phyloP scores from a whole-genome alignment of 2,888 invertebrate genomes.

The Subacronicta megacephala region DNA sequence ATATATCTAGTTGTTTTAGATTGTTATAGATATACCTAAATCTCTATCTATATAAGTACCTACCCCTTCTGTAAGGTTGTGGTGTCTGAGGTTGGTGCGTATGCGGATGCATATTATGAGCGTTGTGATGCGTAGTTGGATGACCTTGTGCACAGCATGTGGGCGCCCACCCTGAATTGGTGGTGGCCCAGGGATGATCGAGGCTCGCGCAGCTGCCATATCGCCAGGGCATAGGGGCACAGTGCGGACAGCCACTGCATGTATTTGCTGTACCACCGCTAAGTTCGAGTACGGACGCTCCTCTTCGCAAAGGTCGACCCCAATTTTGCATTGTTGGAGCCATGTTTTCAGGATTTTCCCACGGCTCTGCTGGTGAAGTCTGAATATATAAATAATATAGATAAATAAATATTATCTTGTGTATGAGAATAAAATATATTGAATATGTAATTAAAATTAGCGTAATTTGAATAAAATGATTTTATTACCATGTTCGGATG shows the following conservation, averaged over 20 bases:
- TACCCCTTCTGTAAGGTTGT: constrained; percentile 81
- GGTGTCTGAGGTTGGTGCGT: constrained; percentile 76
- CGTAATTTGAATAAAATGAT: not conserved
- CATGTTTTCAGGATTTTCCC: constrained; percentile 72
- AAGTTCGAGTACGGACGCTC: constrained; percentile 81
- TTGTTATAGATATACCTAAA: not conserved
- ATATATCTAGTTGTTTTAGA: not conserved
- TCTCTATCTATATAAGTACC: not conserved
- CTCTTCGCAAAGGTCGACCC: constrained; percentile 79
- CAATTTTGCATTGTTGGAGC: constrained; percentile 64
- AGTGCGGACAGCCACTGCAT: constrained; percentile 67
- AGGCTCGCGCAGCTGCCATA: constrained; percentile 85
- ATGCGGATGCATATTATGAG: constrained; percentile 63
- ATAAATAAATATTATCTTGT: too few species aligned
- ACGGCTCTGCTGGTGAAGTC: constrained; percentile 64
- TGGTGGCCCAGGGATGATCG: constrained; percentile 73
- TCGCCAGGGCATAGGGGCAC: constrained; percentile 73
- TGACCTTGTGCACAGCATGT: constrained; percentile 66
- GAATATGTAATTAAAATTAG: too few species aligned
- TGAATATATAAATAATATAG: constrained; percentile 32
- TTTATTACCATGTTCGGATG: constrained; percentile 71
- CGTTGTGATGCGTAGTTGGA: constrained; percentile 31
- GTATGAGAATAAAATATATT: too few species aligned
- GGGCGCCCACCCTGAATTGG: constrained; percentile 62
- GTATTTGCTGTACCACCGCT: constrained; percentile 60